Conservation (phyloP, 2,888 invertebrate species). For the Stenotaenia linearis region DNA sequence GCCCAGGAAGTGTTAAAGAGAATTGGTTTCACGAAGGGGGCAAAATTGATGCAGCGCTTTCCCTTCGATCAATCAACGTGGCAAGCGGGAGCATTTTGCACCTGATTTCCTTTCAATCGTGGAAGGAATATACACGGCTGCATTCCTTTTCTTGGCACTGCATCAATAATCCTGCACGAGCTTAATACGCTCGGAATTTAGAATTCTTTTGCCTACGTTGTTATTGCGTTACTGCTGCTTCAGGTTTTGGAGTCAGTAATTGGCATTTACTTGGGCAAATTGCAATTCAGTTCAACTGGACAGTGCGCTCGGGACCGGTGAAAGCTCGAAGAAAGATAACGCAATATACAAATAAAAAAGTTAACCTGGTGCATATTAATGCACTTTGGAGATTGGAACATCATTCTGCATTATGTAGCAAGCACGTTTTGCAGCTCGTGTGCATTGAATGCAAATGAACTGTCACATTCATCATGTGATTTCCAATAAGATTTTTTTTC, state of each 20-base stretch:
- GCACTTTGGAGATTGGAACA: neutral
- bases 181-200: neutral
- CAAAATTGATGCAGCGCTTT: constrained; percentile 1
- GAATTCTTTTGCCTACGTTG: neutral
- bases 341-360: neutral
- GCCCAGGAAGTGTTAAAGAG: neutral
- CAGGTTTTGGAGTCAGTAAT: neutral
- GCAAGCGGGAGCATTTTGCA: constrained; percentile 11
- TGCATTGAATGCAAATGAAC: constrained; percentile 6
- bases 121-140: constrained; percentile 5
- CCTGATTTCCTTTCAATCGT: constrained; percentile 10
- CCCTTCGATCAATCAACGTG: neutral
- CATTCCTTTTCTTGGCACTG: constrained; percentile 19
- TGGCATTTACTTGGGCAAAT: neutral
- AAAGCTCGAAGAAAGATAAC: no score
- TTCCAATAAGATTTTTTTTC: neutral
- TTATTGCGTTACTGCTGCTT: neutral
- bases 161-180: neutral
- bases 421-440: neutral
- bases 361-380: neutral
- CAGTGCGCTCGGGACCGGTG: no score
- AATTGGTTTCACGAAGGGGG: neutral
- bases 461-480: neutral
- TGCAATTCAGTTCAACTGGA: neutral
- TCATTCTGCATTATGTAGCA: neutral